These are phyloP conservation scores for Unio delphinus DNA, from an alignment of 2,888 invertebrate genomes.

Conservation along the genomic window DNA sequence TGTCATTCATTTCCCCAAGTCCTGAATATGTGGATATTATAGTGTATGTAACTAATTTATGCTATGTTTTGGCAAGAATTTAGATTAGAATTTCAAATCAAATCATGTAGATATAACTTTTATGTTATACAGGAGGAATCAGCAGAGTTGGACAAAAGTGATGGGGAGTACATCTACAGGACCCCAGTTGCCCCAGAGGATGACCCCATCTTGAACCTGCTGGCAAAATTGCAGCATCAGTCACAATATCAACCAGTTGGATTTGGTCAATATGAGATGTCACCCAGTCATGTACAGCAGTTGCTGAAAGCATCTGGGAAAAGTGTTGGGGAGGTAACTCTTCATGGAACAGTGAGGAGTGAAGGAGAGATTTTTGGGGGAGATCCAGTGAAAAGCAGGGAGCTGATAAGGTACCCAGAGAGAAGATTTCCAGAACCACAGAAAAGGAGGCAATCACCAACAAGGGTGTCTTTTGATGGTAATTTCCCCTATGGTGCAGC, in stretches of 20 bases:
- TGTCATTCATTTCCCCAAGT: too few species aligned
- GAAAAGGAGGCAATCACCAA: constrained; percentile 22
- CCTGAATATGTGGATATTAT: too few species aligned
- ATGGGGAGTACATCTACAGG: constrained; percentile 58
- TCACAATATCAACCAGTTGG: constrained; percentile 17
- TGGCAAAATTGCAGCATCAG: constrained; percentile 47
- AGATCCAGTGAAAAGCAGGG: constrained; percentile 1
- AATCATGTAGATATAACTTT: constrained; percentile 1
- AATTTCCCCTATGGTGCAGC: too few species aligned
- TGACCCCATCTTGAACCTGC: constrained; percentile 53
- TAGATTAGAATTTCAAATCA: neutral
- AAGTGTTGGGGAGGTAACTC: constrained; percentile 25
- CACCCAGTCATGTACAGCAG: constrained; percentile 22
- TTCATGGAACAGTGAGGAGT: constrained; percentile 24
- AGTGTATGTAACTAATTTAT: too few species aligned
- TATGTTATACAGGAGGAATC: constrained; percentile 32
- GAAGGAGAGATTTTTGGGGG: constrained; percentile 37
- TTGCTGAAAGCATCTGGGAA: constrained; percentile 37
- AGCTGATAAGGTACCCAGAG: neutral
- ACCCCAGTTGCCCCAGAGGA: constrained; percentile 50
- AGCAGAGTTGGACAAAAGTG: constrained; percentile 52
- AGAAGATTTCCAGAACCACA: constrained; percentile 11
- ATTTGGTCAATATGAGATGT: constrained; percentile 41
- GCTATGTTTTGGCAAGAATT: too few species aligned
- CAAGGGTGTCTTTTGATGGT: constrained; percentile 41